Evolutionary conservation across 2,113 vertebrate genomes (phyloP), one percentile per base, ranked within the genome.

Genomic region (Machaerirhynchus nigripectus): DNA sequence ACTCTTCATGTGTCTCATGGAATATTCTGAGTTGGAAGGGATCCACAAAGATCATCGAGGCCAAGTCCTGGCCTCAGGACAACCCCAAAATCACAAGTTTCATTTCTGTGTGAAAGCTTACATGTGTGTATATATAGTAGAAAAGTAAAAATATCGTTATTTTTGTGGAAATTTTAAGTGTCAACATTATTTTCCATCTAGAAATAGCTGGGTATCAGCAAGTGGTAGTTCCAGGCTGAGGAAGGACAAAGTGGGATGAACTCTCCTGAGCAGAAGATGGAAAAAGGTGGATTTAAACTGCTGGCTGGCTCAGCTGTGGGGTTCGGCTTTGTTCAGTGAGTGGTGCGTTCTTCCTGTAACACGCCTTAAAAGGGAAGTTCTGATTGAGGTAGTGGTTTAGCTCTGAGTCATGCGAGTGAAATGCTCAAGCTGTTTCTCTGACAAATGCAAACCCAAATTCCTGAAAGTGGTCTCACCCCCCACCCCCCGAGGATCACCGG

Each of bases 361-460:
- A 95, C 39, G 89, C 95, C 95, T 96, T 95, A 96, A 96, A 96
- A 97, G 95, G 96, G 95, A 97, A 96, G 93, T 91, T 96, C 70
- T 84, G 33, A 71, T 4, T 35, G 90, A 89, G 84, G 94, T 93
- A 78, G 95, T n/a, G 73, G 85, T 96, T 97, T 90, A 93, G 90
- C 89, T 88, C 75, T 98, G 97, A 98, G 93, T 98, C 97, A 98
- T 64, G 23, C 24, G 0, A 97, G 91, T 81, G 77, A 97, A 97
- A 98, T 78, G 92, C 75, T 82, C 89, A 90, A 68, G 42, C 80
- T 71, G 64, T 37, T 88, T 53, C 85, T 94, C 87, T 56, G 71
- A 76, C 74, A 80, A 84, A 88, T 59, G 86, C 75, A 90, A 87
- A 84, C 79, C 40, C 50, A 73, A 59, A 83, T 55, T 68, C 55